Evolutionary conservation across 2,113 vertebrate genomes (phyloP), one percentile per base, ranked within the genome.

Genomic region (rat (Rattus norvegicus)): DNA sequence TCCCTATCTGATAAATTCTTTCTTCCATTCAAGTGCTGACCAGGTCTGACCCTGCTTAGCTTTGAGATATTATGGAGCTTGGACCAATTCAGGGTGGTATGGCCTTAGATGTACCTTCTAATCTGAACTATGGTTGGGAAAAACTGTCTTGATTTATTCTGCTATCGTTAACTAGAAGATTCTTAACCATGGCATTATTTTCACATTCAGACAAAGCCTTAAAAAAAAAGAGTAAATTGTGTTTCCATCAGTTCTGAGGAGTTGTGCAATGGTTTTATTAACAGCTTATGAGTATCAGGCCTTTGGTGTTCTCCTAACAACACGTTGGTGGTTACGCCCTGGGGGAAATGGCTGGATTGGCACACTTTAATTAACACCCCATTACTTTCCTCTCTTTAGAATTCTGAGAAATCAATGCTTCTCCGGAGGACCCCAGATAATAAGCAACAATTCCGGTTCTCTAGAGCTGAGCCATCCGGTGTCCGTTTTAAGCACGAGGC

Each of bases 301-400:
- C 36, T 83, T 93, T 49, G 36, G 30, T 90, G 39, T 8, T 84
- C 8, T 24, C 54, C 39, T 90, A 87, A 87, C 10, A 28, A 26
- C 63, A 67, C 11, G 3, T 73, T 73, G 61, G 92, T 69, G 83
- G 79, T 56, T 92, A 77, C 26, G 7, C 81, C 39, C 56, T 5
- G 2, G 69, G 63, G 94, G 90, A 90, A 80, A 94, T 33, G 80
- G 39, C 33, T 73, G 54, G 47, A 56, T 76, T 1, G 11, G 59
- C 56, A 2, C 19, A 36, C 88, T 95, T 91, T 91, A 79, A 96
- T 96, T 84, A 96, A 88, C 80, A 88, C 30, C n/a, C 33, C 63
- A 73, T 54, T 84, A 67, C 43, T 75, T 63, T 83, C 83, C 85
- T 97, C 88, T 87, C 28, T 77, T 87, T 91, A 91, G 59, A 85